phyloP scores from a whole-genome alignment of 2,797 vertebrate species.

The Hirundo rustica region DNA sequence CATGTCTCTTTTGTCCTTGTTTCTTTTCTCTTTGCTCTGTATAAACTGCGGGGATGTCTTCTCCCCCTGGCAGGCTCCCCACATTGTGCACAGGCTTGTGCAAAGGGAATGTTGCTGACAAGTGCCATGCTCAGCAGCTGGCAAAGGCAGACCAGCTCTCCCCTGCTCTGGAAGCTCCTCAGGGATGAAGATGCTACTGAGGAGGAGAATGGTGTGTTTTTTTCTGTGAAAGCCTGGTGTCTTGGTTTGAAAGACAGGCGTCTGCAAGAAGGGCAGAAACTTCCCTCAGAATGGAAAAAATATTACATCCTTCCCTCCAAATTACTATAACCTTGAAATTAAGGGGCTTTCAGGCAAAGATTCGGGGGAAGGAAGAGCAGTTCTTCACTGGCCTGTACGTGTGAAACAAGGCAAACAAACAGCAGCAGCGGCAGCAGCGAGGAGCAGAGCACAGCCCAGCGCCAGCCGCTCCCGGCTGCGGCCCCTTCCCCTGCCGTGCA shows the following conservation, averaged over 20 bases:
- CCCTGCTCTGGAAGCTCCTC: not conserved
- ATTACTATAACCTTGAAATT: not conserved
- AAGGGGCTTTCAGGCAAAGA: not conserved
- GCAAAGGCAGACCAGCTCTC: not conserved
- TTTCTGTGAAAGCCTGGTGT: not conserved
- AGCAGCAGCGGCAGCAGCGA: not conserved
- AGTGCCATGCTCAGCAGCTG: not conserved
- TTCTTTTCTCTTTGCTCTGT: not conserved
- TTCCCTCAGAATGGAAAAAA: not conserved
- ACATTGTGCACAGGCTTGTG: fast-evolving
- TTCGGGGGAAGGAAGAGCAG: not conserved
- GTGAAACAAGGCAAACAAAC: too few relatives aligned
- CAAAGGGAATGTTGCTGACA: fast-evolving
- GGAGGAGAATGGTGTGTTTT: not conserved
- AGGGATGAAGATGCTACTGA: not conserved
- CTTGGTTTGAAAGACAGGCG: not conserved
- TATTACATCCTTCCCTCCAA: not conserved
- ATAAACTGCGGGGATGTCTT: not conserved
- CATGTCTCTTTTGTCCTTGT: not conserved
- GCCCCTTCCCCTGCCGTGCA: fast-evolving
- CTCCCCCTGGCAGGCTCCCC: not conserved
- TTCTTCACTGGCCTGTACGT: too few relatives aligned
- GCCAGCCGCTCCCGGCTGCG: fast-evolving
- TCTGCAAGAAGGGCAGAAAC: not conserved
- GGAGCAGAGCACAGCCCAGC: fast-evolving